Conservation (phyloP, 2,113 vertebrate genomes). For the Pantherophis guttatus region DNA sequence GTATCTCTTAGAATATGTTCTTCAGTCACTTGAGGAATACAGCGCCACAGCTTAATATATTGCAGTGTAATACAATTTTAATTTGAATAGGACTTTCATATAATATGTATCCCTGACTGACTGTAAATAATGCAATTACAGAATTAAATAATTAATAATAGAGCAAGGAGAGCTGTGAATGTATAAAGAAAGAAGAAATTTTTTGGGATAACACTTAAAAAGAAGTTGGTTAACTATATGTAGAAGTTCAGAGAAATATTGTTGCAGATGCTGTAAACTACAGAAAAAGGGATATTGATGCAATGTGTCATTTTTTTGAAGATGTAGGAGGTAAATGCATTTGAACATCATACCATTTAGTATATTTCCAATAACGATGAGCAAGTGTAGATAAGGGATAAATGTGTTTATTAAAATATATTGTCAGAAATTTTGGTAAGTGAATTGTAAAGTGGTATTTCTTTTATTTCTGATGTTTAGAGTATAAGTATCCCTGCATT, state of each 20-base stretch:
- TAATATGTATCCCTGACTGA: constrained; percentile 13
- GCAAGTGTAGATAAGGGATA: neutral
- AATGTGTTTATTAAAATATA: neutral
- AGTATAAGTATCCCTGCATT: neutral
- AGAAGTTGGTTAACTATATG: neutral
- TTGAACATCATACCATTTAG: constrained; percentile 12
- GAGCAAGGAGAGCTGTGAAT: neutral
- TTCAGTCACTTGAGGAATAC: neutral
- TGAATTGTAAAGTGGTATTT: neutral
- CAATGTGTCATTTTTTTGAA: constrained; percentile 42
- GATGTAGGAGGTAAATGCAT: constrained; percentile 16
- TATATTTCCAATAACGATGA: neutral
- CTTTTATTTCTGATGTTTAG: neutral
- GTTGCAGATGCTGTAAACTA: constrained; percentile 12
- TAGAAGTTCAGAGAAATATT: neutral
- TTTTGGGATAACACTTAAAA: constrained; percentile 18
- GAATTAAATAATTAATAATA: neutral
- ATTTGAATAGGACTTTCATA: constrained; percentile 30
- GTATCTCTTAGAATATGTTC: neutral
- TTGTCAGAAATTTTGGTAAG: neutral
- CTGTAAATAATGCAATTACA: constrained; percentile 22
- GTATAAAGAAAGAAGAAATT: neutral
- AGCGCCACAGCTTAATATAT: constrained; percentile 1
- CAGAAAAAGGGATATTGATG: constrained; percentile 38
- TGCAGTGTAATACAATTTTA: constrained; percentile 25